Evolutionary conservation across 2,888 invertebrate species (phyloP).

Genomic region (Smittia sp.): DNA sequence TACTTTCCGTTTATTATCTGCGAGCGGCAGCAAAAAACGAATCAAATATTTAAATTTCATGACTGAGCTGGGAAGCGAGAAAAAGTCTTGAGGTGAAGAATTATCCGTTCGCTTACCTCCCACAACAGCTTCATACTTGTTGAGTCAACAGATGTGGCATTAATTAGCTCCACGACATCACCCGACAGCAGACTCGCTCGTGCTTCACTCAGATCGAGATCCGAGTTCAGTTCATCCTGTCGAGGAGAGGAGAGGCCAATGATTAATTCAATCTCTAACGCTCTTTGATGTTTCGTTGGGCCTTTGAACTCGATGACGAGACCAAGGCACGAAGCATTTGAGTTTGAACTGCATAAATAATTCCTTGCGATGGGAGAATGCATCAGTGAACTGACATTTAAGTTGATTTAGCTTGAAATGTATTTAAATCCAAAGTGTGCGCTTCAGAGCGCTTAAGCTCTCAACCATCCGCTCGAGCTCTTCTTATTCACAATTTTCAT

Average conservation of each 20-base stretch:
- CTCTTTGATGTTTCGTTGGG: too few relatives aligned
- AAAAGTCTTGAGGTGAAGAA: conserved; percentile 9
- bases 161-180: conserved; percentile 73
- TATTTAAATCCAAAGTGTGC: too few relatives aligned
- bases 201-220: conserved; percentile 58
- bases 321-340: too few relatives aligned
- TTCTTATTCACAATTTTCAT: too few relatives aligned
- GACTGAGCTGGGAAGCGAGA: conserved; percentile 15
- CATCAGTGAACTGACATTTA: too few relatives aligned
- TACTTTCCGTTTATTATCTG: conserved; percentile 69
- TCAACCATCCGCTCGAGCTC: too few relatives aligned
- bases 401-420: too few relatives aligned
- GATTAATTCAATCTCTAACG: neutral
- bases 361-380: too few relatives aligned
- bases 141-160: conserved; percentile 78
- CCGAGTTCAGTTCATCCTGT: conserved; percentile 32
- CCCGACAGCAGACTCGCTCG: conserved; percentile 67
- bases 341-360: too few relatives aligned
- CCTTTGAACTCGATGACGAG: too few relatives aligned
- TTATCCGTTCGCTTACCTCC: conserved; percentile 59
- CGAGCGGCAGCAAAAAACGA: conserved; percentile 41
- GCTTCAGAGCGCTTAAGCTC: too few relatives aligned
- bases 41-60: conserved; percentile 29
- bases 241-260: neutral
- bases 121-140: conserved; percentile 82